A percentile compares a stretch with the other conserved stretches of the same genome.
These are phyloP conservation scores for Pyrgus malvae DNA, from an alignment of 2,888 invertebrate species.

Conservation along the genomic window DNA sequence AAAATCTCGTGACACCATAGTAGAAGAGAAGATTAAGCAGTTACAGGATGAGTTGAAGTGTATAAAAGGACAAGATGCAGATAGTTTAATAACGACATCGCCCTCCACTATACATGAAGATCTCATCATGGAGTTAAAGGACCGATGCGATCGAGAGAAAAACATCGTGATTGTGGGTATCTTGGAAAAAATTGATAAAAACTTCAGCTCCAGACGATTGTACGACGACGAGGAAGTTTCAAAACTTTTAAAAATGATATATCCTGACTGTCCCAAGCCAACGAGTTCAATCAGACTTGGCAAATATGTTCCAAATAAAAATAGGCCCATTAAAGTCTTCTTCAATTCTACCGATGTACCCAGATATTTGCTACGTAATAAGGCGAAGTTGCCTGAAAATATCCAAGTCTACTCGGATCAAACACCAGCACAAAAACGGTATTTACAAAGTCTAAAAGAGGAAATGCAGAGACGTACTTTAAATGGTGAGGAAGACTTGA, in stretches of 20 bases:
- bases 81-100: conserved; percentile 14
- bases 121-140: conserved; percentile 36
- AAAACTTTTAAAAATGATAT: background rate
- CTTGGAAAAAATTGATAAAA: conserved; percentile 21
- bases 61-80: background rate
- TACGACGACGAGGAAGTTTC: conserved; percentile 5
- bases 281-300: background rate
- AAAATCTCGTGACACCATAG: conserved; percentile 23
- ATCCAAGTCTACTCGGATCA: conserved; percentile 28
- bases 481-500: conserved; percentile 23
- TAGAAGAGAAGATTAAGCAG: conserved; percentile 2
- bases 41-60: background rate
- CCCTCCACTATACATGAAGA: conserved; percentile 27
- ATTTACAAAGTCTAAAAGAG: conserved; percentile 18
- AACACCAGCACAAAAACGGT: conserved; percentile 27
- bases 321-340: background rate
- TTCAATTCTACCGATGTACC: background rate
- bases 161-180: conserved; percentile 34
- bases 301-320: background rate
- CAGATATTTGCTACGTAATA: background rate
- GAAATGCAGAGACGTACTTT: conserved; percentile 21
- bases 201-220: conserved; percentile 17
- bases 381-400: conserved; percentile 12
- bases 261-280: background rate
- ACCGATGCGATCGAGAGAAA: conserved; percentile 35